Evolutionary conservation across 2,113 vertebrate genomes (phyloP).

Genomic region (Syngnathus floridae): DNA sequence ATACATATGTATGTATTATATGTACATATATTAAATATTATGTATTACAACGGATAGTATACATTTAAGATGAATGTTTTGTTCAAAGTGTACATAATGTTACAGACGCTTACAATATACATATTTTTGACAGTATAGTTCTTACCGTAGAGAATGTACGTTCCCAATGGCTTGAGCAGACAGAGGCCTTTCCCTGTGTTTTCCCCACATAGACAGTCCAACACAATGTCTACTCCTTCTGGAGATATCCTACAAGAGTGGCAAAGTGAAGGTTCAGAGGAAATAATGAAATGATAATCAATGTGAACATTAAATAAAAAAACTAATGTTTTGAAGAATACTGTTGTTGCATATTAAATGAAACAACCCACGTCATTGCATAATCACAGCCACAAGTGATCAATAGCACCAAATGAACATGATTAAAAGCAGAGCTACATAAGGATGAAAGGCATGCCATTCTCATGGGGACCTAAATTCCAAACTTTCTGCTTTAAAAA

Average conservation of each 20-base stretch:
- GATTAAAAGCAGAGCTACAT: constrained; percentile 17
- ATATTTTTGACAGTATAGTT: constrained; percentile 17
- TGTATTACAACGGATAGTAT: not conserved
- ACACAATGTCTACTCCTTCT: constrained; percentile 92
- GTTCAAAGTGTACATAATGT: not conserved
- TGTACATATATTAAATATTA: too few species aligned
- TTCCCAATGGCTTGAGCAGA: constrained; percentile 92
- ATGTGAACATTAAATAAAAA: not conserved
- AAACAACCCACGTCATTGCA: constrained; percentile 1
- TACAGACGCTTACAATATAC: not conserved
- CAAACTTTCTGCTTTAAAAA: constrained; percentile 37
- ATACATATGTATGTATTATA: too few species aligned
- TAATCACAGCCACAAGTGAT: constrained; percentile 6
- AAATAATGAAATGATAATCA: not conserved
- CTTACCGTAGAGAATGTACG: constrained; percentile 95
- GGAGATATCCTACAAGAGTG: constrained; percentile 79
- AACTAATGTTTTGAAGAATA: not conserved
- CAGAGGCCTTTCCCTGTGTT: constrained; percentile 93
- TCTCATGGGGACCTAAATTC: constrained; percentile 27
- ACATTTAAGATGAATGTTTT: not conserved
- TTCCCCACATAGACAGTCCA: constrained; percentile 95
- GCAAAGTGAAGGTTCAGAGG: not conserved
- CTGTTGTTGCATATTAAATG: too few species aligned
- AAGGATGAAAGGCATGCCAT: constrained; percentile 42
- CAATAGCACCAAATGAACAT: not conserved